Evolutionary conservation across 2,797 vertebrate genomes (phyloP), one percentile per base, ranked within the genome.

Genomic region (Pelodytes ibericus): DNA sequence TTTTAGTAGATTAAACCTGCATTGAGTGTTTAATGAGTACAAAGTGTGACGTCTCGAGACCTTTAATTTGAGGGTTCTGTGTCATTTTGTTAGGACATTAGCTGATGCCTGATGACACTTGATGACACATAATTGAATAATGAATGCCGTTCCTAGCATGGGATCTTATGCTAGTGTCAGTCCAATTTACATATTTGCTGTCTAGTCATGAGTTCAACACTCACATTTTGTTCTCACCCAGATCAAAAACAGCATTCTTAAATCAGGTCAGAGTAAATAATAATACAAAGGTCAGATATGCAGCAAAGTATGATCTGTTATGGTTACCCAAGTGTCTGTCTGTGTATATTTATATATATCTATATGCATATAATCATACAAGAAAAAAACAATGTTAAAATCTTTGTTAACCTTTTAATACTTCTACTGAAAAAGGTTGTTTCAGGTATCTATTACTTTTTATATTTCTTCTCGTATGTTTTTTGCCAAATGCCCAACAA

Each of bases 71-170:
- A 41, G 57, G 31, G 64, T 33, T 39, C 57, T 65, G 27, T 29
- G 72, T 74, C 62, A 47, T 51, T 58, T 74, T 59, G 63, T 39
- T 62, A 36, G 60, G 47, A 58, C 63, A 74, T 66, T 59, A 67
- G 36, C 36, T 74, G 72, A 60, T 67, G 53, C 56, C 62, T 60
- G 53, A 39, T 74, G 72, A 74, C 72, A 74, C 72, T 44, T 7
- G 10, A 53, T 7, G 10, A 53, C 2, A 41, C 7, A 44, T 18
- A 66, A 74, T 74, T 44, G 66, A 74, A 74, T 66, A 74, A 67
- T 67, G 31, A 65, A 66, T 66, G 72, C 39, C 16, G 44, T 58
- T 41, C 56, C 39, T 33, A 67, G 53, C 62, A 74, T 49, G 51
- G 27, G 20, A 31, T 66, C 53, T 66, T 31, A 59, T 74, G 63